A percentile compares a stretch with the other conserved stretches of the same genome.
Evolutionary conservation across 2,888 invertebrate genomes (phyloP).

Genomic region (Yponomeuta malinellus): DNA sequence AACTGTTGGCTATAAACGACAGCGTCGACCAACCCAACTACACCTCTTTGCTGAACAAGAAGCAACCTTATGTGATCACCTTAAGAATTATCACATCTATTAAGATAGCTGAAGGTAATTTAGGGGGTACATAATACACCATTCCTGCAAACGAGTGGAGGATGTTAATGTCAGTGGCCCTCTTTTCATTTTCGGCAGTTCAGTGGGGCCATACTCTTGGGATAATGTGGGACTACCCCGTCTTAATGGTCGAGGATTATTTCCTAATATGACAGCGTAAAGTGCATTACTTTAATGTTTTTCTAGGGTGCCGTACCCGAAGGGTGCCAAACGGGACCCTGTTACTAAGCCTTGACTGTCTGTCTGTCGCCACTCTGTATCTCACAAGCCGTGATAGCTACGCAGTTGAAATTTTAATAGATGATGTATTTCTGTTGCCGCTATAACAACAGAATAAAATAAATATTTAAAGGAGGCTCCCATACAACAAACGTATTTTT

Average conservation of each 20-base stretch:
- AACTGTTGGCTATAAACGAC: conserved; percentile 9
- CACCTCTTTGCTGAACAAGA: background rate
- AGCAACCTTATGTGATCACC: background rate
- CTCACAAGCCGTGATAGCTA: too few species aligned
- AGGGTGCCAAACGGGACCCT: too few species aligned
- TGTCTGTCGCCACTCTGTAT: too few species aligned
- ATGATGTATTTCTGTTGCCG: too few species aligned
- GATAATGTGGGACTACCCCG: background rate
- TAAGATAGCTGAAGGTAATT: background rate
- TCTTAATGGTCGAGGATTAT: background rate
- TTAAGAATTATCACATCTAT: background rate
- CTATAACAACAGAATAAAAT: too few species aligned
- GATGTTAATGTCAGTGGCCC: conserved; percentile 18
- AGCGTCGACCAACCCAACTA: background rate
- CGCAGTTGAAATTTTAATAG: too few species aligned
- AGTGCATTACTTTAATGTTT: too few species aligned
- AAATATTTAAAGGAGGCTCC: too few species aligned
- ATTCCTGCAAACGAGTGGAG: conserved; percentile 27
- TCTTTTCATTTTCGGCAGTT: conserved; percentile 16
- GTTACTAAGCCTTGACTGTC: too few species aligned
- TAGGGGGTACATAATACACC: conserved; percentile 33
- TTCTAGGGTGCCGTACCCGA: too few species aligned
- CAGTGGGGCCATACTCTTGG: conserved; percentile 5
- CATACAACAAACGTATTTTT: too few species aligned
- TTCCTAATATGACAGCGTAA: background rate